These are phyloP conservation scores for Heteromurus nitidus DNA, from an alignment of 2,888 invertebrate genomes.

Conservation along the genomic window DNA sequence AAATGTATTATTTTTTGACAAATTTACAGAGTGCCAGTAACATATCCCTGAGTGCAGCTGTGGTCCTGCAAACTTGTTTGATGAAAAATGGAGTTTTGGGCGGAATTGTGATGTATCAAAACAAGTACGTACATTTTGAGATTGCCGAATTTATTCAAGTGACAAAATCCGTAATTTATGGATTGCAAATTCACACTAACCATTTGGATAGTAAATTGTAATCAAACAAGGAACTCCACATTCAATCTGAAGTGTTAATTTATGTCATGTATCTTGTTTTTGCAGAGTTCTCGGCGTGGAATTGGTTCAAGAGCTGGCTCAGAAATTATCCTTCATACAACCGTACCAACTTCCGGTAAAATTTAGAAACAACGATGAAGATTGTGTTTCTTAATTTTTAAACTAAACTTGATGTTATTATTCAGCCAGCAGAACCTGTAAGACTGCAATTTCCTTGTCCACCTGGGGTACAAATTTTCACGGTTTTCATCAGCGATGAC, in stretches of 20 bases:
- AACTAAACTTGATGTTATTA: too few species aligned
- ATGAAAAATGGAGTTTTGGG: conserved; percentile 87
- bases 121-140: too few species aligned
- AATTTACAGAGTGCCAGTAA: conserved; percentile 86
- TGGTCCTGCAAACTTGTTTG: conserved; percentile 89
- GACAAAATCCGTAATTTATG: too few species aligned
- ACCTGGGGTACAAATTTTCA: conserved; percentile 86
- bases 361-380: conserved; percentile 1
- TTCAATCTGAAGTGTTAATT: too few species aligned
- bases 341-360: conserved; percentile 85
- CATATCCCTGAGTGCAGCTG: conserved; percentile 90
- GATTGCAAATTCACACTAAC: neutral
- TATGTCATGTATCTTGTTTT: conserved; percentile 4
- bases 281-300: conserved; percentile 87
- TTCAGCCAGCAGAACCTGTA: conserved; percentile 81
- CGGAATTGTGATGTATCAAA: conserved; percentile 90
- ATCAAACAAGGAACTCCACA: too few species aligned
- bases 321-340: conserved; percentile 87
- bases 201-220: neutral
- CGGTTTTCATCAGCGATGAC: conserved; percentile 83
- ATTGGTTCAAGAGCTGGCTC: conserved; percentile 84
- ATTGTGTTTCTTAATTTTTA: conserved; percentile 31
- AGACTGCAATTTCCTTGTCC: conserved; percentile 84
- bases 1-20: conserved; percentile 8
- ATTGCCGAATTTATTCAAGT: too few species aligned